A percentile compares a stretch with the other conserved stretches of the same genome.
Conservation (phyloP, 1,140 invertebrate species). For the Drosophila burlai region DNA sequence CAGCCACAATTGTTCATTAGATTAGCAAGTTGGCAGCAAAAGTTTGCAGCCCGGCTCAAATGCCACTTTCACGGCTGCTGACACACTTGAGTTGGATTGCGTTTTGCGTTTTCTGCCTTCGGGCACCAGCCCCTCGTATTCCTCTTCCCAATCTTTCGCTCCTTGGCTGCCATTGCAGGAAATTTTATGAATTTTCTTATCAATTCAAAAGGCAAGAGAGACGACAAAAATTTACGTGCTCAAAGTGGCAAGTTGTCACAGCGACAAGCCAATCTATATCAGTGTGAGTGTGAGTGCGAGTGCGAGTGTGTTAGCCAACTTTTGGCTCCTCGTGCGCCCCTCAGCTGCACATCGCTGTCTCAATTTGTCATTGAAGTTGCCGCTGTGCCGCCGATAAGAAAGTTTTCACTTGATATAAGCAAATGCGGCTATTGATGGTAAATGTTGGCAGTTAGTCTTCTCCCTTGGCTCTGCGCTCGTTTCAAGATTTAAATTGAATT, state of each 20-base stretch:
- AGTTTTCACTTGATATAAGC: constrained; percentile 75
- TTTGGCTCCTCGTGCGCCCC: constrained; percentile 38
- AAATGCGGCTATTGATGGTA: constrained; percentile 74
- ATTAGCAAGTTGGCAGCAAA: constrained; percentile 77
- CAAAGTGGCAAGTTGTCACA: constrained; percentile 81
- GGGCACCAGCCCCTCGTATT: neutral
- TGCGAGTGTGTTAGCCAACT: constrained; percentile 47
- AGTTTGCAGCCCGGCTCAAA: constrained; percentile 73
- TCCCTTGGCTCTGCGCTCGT: constrained; percentile 6
- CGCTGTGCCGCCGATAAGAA: constrained; percentile 74
- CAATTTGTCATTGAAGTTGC: constrained; percentile 82
- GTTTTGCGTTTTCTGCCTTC: constrained; percentile 35
- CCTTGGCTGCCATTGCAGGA: constrained; percentile 34
- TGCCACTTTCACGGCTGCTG: constrained; percentile 81
- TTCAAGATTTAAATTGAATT: constrained; percentile 36
- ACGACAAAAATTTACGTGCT: constrained; percentile 78
- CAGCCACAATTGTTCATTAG: constrained; percentile 82
- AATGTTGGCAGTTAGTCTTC: constrained; percentile 60
- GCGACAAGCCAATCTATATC: constrained; percentile 44
- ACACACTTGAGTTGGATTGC: constrained; percentile 75
- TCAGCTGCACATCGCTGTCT: constrained; percentile 51
- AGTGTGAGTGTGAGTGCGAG: constrained; percentile 5
- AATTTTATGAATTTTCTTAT: constrained; percentile 84
- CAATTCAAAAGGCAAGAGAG: constrained; percentile 72
- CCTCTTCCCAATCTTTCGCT: constrained; percentile 2